Percentiles rank a stretch among this genome's conserved stretches.
These are phyloP conservation scores for Archaeoteleia sp. DNA, from an alignment of 2,888 invertebrate genomes.

Conservation along the genomic window DNA sequence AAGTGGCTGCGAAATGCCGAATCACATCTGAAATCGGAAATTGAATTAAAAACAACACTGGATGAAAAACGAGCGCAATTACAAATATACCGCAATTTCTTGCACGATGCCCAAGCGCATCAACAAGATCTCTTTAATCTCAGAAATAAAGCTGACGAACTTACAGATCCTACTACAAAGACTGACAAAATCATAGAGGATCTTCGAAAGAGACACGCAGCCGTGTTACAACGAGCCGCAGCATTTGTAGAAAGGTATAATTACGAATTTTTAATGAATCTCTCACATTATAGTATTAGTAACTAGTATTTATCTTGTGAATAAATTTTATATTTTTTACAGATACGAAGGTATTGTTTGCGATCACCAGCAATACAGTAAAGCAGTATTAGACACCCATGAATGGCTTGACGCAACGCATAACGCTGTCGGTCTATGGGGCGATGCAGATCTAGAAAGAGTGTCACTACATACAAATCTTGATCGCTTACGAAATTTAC, in stretches of 20 bases:
- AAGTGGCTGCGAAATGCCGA: constrained; percentile 87
- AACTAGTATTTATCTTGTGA: too few species aligned
- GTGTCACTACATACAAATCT: constrained; percentile 90
- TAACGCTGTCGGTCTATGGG: constrained; percentile 88
- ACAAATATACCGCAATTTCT: constrained; percentile 86
- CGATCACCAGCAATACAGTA: constrained; percentile 91
- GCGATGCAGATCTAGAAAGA: constrained; percentile 88
- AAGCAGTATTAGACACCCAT: constrained; percentile 89
- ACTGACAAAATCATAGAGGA: constrained; percentile 83
- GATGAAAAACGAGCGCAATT: constrained; percentile 94
- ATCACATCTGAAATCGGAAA: constrained; percentile 84
- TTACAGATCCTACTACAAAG: constrained; percentile 86
- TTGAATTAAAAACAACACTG: constrained; percentile 88
- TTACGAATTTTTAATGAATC: too few species aligned
- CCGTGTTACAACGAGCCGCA: constrained; percentile 82
- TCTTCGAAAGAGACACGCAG: constrained; percentile 84
- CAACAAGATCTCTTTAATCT: constrained; percentile 90
- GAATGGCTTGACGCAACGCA: constrained; percentile 92
- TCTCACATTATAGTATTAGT: too few species aligned
- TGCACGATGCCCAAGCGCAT: constrained; percentile 89
- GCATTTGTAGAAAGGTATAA: constrained; percentile 86
- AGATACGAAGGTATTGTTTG: constrained; percentile 91
- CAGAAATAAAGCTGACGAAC: constrained; percentile 85
- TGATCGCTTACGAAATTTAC: constrained; percentile 86
- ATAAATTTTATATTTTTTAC: constrained; percentile 19